A percentile compares a stretch with the other conserved stretches of the same genome.
Evolutionary conservation across 2,888 invertebrate species (phyloP).

Genomic region (Ligdia adustata): DNA sequence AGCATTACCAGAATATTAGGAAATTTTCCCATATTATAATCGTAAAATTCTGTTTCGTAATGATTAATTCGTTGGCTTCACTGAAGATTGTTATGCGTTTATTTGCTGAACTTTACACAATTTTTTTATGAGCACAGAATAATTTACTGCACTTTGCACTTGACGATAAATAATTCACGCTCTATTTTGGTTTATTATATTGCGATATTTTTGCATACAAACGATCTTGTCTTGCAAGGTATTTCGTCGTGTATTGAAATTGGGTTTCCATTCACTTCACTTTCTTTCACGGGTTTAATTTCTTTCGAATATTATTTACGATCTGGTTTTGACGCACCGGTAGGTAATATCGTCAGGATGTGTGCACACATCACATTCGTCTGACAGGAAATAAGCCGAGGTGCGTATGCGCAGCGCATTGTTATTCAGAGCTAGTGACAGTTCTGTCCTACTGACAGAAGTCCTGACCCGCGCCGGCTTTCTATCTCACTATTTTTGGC

Average conservation of each 20-base stretch:
- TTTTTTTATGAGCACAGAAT: too few relatives aligned
- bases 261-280: neutral
- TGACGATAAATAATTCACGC: too few relatives aligned
- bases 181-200: slow-evolving; percentile 35
- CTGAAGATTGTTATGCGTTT: too few relatives aligned
- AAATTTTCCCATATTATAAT: too few relatives aligned
- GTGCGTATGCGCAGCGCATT: slow-evolving; percentile 45
- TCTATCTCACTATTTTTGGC: slow-evolving; percentile 29
- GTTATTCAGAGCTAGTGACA: slow-evolving; percentile 59
- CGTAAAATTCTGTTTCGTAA: too few relatives aligned
- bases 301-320: neutral
- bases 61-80: too few relatives aligned
- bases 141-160: too few relatives aligned
- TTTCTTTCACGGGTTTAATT: neutral
- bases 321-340: too few relatives aligned
- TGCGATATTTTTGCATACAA: slow-evolving; percentile 9
- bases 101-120: too few relatives aligned
- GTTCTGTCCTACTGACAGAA: slow-evolving; percentile 66
- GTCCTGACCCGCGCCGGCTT: slow-evolving; percentile 59
- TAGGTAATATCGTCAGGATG: slow-evolving; percentile 31
- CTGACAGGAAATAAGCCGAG: slow-evolving; percentile 44
- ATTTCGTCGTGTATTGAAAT: too few relatives aligned
- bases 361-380: slow-evolving; percentile 31
- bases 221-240: too few relatives aligned
- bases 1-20: too few relatives aligned